Base-by-base conservation (phyloP, 2,113 vertebrate species). In the Hypomesus transpacificus region DNA sequence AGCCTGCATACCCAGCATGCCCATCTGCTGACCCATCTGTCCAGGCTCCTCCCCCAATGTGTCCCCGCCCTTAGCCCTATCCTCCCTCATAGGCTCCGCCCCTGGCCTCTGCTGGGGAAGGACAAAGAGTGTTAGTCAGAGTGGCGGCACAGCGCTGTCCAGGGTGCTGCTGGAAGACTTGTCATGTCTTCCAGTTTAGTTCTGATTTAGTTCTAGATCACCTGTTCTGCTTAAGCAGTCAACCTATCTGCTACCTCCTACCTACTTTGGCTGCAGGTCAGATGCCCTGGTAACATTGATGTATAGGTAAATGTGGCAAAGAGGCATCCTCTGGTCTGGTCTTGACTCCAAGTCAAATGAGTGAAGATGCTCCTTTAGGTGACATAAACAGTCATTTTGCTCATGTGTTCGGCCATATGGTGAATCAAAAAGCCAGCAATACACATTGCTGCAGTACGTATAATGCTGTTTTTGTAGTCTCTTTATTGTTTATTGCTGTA, bases 21-120 rank as follows among this genome's bases (percentile, higher is more conserved):
- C 94, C 94, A 96, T 96, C 95, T 97, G 95, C 89, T 93, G 75
- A 88, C 90, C 95, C 95, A 94, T 96, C 94, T 97, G 96, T 87
- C 90, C 88, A 31, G 79, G 75, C 79, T 69, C 62, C 71, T 67
- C 71, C 77, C 75, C 69, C 64, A 84, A 88, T 65, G 76, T 75
- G 31, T 69, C 22, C 69, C 61, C 66, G 24, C 61, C 22, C 34
- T 18, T 26, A 58, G 21, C 26, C 31, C 34, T 61, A 62, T 54
- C 57, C 60, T 62, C 50, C 28, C 34, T 31, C 28, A 16, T 3
- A 24, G 34, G 61, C 16, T 26, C 75, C 73, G 70, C 77, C 78
- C 77, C 51, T 7, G 63, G 82, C 78, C 74, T 80, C 61, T 18
- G 80, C 75, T 85, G 81, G 84, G 76, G 79, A 71, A 66, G 73